These are phyloP conservation scores for Drosophila percnosoma DNA, from an alignment of 2,888 invertebrate species.

Conservation along the genomic window DNA sequence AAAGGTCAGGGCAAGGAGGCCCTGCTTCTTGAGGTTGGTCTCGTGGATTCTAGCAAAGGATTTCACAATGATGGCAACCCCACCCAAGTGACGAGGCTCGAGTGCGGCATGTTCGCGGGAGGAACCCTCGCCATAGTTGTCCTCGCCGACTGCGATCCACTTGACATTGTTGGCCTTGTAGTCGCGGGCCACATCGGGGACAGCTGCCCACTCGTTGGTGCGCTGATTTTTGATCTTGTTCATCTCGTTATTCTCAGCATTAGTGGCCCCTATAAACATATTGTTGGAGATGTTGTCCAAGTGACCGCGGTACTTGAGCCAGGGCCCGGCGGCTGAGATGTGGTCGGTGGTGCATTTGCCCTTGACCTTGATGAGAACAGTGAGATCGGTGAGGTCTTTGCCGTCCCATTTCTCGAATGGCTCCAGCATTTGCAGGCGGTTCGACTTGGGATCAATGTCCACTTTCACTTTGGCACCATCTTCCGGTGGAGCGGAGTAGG, in stretches of 20 bases:
- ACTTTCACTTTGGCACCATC: constrained; percentile 86
- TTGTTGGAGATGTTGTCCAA: constrained; percentile 99
- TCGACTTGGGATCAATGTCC: constrained; percentile 93
- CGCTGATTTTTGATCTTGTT: constrained; percentile 97
- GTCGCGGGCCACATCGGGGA: constrained; percentile 96
- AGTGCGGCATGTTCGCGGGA: constrained; percentile 99
- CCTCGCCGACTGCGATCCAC: constrained; percentile 96
- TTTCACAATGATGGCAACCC: constrained; percentile 98
- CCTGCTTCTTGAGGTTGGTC: constrained; percentile 99
- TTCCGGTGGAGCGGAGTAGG: constrained; percentile 94
- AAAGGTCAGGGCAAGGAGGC: constrained; percentile 98
- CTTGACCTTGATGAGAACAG: constrained; percentile 98
- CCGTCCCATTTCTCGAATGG: constrained; percentile 99
- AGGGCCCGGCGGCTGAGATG: constrained; percentile 99
- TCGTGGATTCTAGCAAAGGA: constrained; percentile 99
- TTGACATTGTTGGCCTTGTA: constrained; percentile 94
- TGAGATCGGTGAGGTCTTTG: constrained; percentile 95
- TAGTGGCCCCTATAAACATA: constrained; percentile 97
- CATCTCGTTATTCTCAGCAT: constrained; percentile 93
- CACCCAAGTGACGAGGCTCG: constrained; percentile 97
- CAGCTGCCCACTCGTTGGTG: constrained; percentile 93
- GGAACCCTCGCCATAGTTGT: constrained; percentile 95
- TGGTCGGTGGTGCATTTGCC: constrained; percentile 99
- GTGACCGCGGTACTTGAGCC: constrained; percentile 99
- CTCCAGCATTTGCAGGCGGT: constrained; percentile 95